A percentile compares a stretch with the other conserved stretches of the same genome.
Conservation (phyloP, 2,797 vertebrate genomes). For the Leptoclinus maculatus region DNA sequence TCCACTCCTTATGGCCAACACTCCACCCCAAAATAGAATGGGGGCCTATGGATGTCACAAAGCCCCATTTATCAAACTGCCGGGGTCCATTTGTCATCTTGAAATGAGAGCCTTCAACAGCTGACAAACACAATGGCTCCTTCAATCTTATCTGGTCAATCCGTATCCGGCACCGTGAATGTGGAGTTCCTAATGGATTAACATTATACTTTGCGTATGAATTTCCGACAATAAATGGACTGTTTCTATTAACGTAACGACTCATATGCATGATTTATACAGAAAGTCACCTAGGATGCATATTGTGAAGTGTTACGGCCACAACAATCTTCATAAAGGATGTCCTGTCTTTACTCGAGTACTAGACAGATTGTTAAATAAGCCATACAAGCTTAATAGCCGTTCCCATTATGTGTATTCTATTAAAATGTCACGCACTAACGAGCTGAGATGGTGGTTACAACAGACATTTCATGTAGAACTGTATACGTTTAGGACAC, state of each 20-base stretch:
- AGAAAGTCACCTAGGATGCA: conserved; percentile 46
- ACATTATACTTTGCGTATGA: conserved; percentile 71
- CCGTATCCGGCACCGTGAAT: conserved; percentile 74
- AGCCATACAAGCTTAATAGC: conserved; percentile 37
- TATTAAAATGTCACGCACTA: conserved; percentile 50
- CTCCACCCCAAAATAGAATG: conserved; percentile 84
- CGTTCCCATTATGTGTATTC: conserved; percentile 25
- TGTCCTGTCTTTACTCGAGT: conserved; percentile 34
- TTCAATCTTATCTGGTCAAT: conserved; percentile 85
- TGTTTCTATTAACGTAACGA: conserved; percentile 62
- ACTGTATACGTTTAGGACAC: conserved; percentile 29
- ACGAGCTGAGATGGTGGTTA: conserved; percentile 24
- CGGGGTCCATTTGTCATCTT: conserved; percentile 87
- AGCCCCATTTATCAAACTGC: conserved; percentile 89
- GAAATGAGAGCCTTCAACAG: conserved; percentile 87
- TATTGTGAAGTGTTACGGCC: conserved; percentile 50
- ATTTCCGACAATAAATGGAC: conserved; percentile 61
- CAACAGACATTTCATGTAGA: conserved; percentile 12
- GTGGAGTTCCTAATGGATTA: conserved; percentile 77
- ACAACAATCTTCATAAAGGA: conserved; percentile 26
- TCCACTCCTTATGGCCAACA: conserved; percentile 78
- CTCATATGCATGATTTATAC: conserved; percentile 55
- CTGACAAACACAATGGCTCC: conserved; percentile 86
- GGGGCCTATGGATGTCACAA: conserved; percentile 84
- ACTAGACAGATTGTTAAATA: conserved; percentile 38